Evolutionary conservation across 2,797 vertebrate genomes (phyloP).

Genomic region (Carduelis carduelis): DNA sequence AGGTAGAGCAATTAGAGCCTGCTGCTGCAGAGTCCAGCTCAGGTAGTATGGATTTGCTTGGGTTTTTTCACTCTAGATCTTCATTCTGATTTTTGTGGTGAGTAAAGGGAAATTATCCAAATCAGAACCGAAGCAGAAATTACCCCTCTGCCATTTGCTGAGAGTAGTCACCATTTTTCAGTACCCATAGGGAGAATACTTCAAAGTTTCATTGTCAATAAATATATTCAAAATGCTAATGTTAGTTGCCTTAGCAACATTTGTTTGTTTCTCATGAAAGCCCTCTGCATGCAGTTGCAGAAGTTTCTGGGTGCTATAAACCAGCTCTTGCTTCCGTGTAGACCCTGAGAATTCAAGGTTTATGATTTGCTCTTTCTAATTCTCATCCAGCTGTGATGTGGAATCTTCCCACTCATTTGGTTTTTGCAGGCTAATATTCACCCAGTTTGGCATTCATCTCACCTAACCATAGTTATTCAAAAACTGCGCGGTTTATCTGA

Average conservation of each 20-base stretch:
- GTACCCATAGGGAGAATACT: not conserved
- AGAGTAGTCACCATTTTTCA: not conserved
- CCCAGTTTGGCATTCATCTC: not conserved
- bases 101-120: not conserved
- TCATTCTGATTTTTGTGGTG: not conserved
- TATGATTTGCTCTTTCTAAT: not conserved
- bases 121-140: not conserved
- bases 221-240: not conserved
- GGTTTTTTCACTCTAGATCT: not conserved
- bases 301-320: not conserved
- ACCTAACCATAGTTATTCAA: not conserved
- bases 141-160: not conserved
- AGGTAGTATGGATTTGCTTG: not conserved
- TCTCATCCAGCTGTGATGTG: not conserved
- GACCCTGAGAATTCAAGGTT: not conserved
- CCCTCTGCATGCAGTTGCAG: not conserved
- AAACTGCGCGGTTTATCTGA: conserved; percentile 3
- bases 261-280: not conserved
- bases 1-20: not conserved
- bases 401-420: conserved; percentile 24
- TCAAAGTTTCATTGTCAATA: not conserved
- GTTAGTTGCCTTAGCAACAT: not conserved
- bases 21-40: not conserved
- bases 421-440: not conserved
- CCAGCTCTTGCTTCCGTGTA: not conserved